Base-by-base conservation (phyloP, 2,113 vertebrate species). In the Speoplatyrhinus poulsoni region DNA sequence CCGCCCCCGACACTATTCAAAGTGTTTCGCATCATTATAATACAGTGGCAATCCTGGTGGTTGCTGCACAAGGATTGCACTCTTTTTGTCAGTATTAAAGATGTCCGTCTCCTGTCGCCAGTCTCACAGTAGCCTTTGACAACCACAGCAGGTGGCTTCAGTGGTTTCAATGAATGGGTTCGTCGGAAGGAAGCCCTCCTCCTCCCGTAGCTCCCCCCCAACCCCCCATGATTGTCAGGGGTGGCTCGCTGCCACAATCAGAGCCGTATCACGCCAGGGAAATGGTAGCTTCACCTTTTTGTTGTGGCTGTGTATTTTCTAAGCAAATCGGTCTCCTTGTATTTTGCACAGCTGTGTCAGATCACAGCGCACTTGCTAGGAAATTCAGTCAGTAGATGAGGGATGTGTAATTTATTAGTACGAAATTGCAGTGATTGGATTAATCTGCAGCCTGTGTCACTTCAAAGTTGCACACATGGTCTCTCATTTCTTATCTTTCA, bases 171-270 rank as follows among this genome's bases (percentile, higher is more conserved):
- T 91, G 90, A 92, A 92, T 92, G 90, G 91, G 72, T 73, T 91
- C 87, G 89, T 91, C 87, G 89, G 92, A 92, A 93, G 91, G 92
- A 92, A 92, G 91, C 87, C 50, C 80, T 70, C 52, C 79, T 65
- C 72, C 57, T 26, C 64, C 56, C 36, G 59, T 78, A 33, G 63
- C 49, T 64, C 70, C 75, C 75, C 41, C 49, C 75, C 72, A 65
- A 64, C 84, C 82, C 50, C 17, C 76, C 73, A 76, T 87, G 89
- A 91, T 87, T 89, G 90, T 87, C 89, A 90, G 88, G 61, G 86
- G 82, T 86, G 87, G 88, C 90, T 85, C 74, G 64, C 81, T 86
- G 87, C 85, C 85, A 88, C 63, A 74, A 78, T 75, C 86, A 91
- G 90, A 83, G 87, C 72, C 54, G 76, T 41, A 41, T 5, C 5